Conservation (phyloP, 2,888 invertebrate genomes). For the Phengaris alcon region DNA sequence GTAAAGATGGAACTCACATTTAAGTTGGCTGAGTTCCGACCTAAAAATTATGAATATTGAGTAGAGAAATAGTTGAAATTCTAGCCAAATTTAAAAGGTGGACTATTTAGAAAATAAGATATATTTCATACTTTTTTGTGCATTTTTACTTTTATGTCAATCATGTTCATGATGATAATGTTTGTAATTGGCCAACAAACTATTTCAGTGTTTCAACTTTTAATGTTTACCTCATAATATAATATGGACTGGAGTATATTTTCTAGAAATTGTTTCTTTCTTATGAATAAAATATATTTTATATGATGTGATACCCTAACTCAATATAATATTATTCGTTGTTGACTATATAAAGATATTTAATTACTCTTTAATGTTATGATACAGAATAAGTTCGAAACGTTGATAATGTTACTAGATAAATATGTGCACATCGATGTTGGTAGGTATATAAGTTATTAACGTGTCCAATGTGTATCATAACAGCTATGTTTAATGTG, state of each 20-base stretch:
- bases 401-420: conserved; percentile 2
- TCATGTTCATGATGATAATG: too few relatives aligned
- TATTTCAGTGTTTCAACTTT: too few relatives aligned
- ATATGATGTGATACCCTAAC: background rate
- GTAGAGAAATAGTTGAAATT: too few relatives aligned
- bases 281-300: background rate
- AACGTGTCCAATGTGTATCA: background rate
- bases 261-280: background rate
- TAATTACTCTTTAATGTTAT: background rate
- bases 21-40: too few relatives aligned
- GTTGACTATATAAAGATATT: background rate
- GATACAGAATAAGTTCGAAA: conserved; percentile 2
- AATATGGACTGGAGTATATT: background rate
- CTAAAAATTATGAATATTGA: too few relatives aligned
- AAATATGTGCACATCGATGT: background rate
- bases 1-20: too few relatives aligned
- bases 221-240: background rate
- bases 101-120: too few relatives aligned
- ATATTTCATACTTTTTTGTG: too few relatives aligned
- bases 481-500: background rate
- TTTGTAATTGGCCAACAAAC: too few relatives aligned
- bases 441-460: background rate
- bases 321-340: background rate
- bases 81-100: too few relatives aligned
- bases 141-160: too few relatives aligned